Evolutionary conservation across 2,797 vertebrate species (phyloP), one percentile per base, ranked within the genome.

Genomic region (Crocidura indochinensis): DNA sequence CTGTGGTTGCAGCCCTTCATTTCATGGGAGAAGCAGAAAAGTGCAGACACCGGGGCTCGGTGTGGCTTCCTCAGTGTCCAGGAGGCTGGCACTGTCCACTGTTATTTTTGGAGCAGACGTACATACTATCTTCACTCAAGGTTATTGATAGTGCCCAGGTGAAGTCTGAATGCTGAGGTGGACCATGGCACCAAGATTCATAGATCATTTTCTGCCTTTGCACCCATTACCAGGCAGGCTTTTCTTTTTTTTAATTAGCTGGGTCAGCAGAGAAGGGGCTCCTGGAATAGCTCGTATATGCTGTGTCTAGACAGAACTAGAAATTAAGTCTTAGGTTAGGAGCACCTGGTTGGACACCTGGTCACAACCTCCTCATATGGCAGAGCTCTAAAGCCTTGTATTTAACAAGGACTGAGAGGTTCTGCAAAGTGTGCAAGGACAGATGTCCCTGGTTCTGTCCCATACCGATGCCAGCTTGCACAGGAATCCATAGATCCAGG

Each of bases 321-420:
- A 76, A n/a, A 27, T n/a, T 38, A 31, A 47, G n/a, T 62, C 29
- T 27, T 77, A 31, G 87, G 22, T 47, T 56, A 80, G 67, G 88
- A 26, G 49, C 22, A 17, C 5, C 0, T 69, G 84, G 27, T 67
- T 22, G 0, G 10, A 47, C 47, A 44, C 27, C 38, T 87, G 29
- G 78, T 67, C 87, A 79, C 49, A 60, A 24, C 51, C 51, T 17
- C 17, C 46, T 73, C 38, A 24, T 29, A 0, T 0, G 27, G 22
- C 27, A 51, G 10, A 71, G 27, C 3, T 51, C 67, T 6, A 26
- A 92, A 71, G 74, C 53, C 49, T 15, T 49, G 38, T 31, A 27
- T 84, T 47, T 62, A 87, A 89, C 80, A 88, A 92, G 89, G 84
- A 67, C 47, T 67, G 74, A 72, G 67, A 62, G 69, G 91, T 91